Evolutionary conservation across 2,888 invertebrate species (phyloP).

Genomic region (Tetranychus piercei): DNA sequence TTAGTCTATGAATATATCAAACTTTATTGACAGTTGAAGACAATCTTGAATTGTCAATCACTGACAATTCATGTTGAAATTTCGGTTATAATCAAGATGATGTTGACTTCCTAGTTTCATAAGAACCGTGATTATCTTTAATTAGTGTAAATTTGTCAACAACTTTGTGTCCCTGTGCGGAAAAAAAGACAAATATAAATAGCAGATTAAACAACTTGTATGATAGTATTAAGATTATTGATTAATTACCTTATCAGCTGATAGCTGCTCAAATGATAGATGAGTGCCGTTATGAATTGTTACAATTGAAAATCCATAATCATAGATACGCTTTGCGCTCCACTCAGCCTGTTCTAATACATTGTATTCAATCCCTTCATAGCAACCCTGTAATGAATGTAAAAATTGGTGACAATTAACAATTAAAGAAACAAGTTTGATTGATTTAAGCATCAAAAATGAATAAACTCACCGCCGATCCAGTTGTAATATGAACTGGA

Average conservation of each 20-base stretch:
- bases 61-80: no score
- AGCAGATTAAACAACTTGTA: not conserved
- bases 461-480: slow-evolving; percentile 32
- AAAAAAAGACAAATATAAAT: not conserved
- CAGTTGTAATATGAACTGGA: slow-evolving; percentile 75
- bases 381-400: slow-evolving; percentile 48
- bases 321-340: slow-evolving; percentile 65
- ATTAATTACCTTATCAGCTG: slow-evolving; percentile 30
- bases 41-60: no score
- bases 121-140: slow-evolving; percentile 24
- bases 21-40: no score
- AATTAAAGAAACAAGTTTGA: not conserved
- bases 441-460: not conserved
- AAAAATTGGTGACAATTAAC: not conserved
- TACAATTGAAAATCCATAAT: slow-evolving; percentile 81
- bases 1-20: no score
- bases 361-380: slow-evolving; percentile 62
- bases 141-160: slow-evolving; percentile 25
- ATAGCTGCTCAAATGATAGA: slow-evolving; percentile 66
- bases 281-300: slow-evolving; percentile 57
- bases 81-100: no score
- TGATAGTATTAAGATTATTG: not conserved
- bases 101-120: not conserved
- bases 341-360: slow-evolving; percentile 44
- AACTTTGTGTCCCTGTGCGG: slow-evolving; percentile 22